phyloP scores from a whole-genome alignment of 2,888 invertebrate genomes.

The Alviniconcha strummeri region DNA sequence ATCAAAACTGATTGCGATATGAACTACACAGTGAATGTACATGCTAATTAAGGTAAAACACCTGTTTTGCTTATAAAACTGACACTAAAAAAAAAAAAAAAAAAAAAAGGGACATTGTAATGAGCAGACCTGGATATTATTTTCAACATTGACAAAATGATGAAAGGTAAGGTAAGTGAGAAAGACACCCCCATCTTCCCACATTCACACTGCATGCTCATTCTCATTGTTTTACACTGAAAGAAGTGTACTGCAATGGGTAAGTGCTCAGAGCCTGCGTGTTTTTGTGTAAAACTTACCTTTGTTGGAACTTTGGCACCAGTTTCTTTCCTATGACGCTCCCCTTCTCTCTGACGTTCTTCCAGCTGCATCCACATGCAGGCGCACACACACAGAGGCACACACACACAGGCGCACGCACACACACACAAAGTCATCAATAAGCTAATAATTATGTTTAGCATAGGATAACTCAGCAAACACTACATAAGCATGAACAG shows the following conservation, averaged over 20 bases:
- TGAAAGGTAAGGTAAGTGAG: not conserved
- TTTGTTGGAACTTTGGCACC: constrained; percentile 67
- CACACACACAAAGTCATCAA: not conserved
- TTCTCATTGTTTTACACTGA: not conserved
- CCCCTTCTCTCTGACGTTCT: constrained; percentile 70
- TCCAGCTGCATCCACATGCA: constrained; percentile 58
- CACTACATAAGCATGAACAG: not conserved
- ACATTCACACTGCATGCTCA: not conserved
- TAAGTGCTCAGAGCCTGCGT: too few species aligned
- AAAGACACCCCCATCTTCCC: not conserved
- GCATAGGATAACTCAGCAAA: not conserved
- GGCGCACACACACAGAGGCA: constrained; percentile 48
- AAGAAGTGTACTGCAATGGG: too few species aligned
- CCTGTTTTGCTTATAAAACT: too few species aligned
- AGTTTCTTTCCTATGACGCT: constrained; percentile 67
- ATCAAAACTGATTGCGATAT: too few species aligned
- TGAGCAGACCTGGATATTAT: too few species aligned
- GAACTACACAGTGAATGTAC: too few species aligned
- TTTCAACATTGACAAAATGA: too few species aligned
- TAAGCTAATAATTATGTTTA: too few species aligned
- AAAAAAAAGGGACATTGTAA: too few species aligned
- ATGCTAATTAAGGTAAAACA: too few species aligned
- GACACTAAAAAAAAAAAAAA: too few species aligned
- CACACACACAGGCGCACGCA: not conserved
- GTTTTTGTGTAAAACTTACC: constrained; percentile 44